Base-by-base conservation (phyloP, 2,888 invertebrate genomes). In the Macroteleia sp. region DNA sequence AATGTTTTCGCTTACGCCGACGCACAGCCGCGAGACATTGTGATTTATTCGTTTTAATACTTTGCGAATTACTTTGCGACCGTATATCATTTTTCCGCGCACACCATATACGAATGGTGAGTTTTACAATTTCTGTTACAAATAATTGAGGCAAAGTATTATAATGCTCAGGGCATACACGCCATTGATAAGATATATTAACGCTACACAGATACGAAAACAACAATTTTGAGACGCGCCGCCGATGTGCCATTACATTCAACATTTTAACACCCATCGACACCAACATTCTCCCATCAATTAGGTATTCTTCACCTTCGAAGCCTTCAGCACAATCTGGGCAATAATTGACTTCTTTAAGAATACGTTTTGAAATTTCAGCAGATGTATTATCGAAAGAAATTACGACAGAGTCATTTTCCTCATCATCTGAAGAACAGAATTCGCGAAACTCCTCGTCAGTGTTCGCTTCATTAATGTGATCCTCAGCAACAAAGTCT, bases 241-340 rank as follows among this genome's bases (percentile, higher is more conserved):
- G 39, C 14, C 39, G 39, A 39, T 39, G 39, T 39, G 39, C 39
- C 17, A 17, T 42, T 19, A 42, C 20, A 19, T 19, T 17, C 19
- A 42, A 10, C n/a, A 42, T 19, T 42, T 42, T 42, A 42, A 6
- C 19, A 19, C 42, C 42, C 19, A 17, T 19, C 19, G 17, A 10
- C 4, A 42, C 42, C 42, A 42, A 42, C 17, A 10, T 19, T 42
- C 42, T 42, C 42, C 16, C 20, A 42, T 19, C 42, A 42, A 19
- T 17, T 19, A 19, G 17, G 19, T 42, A 42, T 9, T 42, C 9
- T 9, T 19, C n/a, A 42, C 19, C 42, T 3, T 1, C 19, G 19
- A 42, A 20, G 20, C 42, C 17, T 19, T 42, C 42, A 2, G 42
- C 20, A 19, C 42, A 42, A 17, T 42, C 42, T 19, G 17, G 1